Evolutionary conservation across 1,140 invertebrate species (phyloP).

Genomic region (Cherax destructor): DNA sequence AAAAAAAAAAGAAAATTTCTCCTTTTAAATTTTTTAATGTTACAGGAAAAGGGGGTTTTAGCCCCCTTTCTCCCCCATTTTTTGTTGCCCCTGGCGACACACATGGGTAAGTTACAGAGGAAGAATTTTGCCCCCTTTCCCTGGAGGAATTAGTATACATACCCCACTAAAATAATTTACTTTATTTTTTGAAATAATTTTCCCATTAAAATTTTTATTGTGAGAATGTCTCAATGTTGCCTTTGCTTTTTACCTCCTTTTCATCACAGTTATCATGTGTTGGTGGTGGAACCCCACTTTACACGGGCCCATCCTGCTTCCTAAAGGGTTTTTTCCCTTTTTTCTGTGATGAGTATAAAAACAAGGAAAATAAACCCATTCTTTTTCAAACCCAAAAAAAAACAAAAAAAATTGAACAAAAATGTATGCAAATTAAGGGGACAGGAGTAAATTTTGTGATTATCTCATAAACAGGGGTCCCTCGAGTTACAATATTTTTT

Average conservation of each 20-base stretch:
- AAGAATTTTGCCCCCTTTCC: no score
- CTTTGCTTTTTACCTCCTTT: not conserved
- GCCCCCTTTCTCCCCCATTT: no score
- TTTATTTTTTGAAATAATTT: not conserved
- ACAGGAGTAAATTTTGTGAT: not conserved
- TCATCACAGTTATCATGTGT: not conserved
- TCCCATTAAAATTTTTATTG: no score
- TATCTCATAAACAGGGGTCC: not conserved
- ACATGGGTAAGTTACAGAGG: no score
- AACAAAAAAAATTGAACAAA: not conserved
- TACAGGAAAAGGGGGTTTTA: no score
- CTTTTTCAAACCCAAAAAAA: not conserved
- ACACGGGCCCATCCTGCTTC: conserved; percentile 35
- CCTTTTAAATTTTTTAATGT: no score
- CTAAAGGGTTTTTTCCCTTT: not conserved
- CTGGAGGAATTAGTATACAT: no score
- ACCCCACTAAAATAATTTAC: not conserved
- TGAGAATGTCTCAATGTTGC: not conserved
- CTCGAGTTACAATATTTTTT: no score
- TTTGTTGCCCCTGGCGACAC: no score
- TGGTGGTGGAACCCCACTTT: conserved; percentile 41
- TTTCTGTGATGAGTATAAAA: not conserved
- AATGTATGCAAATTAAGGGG: not conserved
- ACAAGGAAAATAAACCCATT: not conserved
- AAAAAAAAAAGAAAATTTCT: no score